Evolutionary conservation across 2,888 invertebrate species (phyloP).

Genomic region (Pachliopta kotzebuea): DNA sequence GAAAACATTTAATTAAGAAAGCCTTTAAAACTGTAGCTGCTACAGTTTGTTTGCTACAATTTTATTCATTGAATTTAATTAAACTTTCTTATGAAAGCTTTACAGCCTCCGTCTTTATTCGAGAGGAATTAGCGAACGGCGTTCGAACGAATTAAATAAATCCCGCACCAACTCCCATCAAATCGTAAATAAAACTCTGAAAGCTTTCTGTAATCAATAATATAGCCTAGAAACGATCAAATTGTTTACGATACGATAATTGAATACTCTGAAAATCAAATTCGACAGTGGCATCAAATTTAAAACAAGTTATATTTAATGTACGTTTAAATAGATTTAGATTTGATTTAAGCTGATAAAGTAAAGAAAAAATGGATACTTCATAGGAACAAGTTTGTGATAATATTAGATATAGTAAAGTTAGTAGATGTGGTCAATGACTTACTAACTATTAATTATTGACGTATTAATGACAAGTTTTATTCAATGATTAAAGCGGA

Average conservation of each 20-base stretch:
- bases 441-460: no score
- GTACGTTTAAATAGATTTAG: no score
- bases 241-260: conserved; percentile 13
- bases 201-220: conserved; percentile 40
- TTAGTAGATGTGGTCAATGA: no score
- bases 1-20: conserved; percentile 1
- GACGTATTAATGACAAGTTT: conserved; percentile 12
- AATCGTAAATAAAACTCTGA: conserved; percentile 47
- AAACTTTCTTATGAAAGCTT: conserved; percentile 28
- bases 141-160: conserved; percentile 47
- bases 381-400: no score
- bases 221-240: conserved; percentile 30
- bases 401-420: no score
- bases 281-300: background rate
- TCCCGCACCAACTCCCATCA: conserved; percentile 47
- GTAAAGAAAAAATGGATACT: no score
- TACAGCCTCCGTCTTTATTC: conserved; percentile 24
- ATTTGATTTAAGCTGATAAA: no score
- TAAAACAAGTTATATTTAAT: background rate
- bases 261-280: conserved; percentile 5
- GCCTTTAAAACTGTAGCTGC: conserved; percentile 7
- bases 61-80: conserved; percentile 21
- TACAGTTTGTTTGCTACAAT: background rate
- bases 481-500: conserved; percentile 32
- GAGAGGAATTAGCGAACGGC: conserved; percentile 33